These are phyloP conservation scores for Drosophila nigrodunni DNA, from an alignment of 1,140 invertebrate genomes.

Conservation along the genomic window DNA sequence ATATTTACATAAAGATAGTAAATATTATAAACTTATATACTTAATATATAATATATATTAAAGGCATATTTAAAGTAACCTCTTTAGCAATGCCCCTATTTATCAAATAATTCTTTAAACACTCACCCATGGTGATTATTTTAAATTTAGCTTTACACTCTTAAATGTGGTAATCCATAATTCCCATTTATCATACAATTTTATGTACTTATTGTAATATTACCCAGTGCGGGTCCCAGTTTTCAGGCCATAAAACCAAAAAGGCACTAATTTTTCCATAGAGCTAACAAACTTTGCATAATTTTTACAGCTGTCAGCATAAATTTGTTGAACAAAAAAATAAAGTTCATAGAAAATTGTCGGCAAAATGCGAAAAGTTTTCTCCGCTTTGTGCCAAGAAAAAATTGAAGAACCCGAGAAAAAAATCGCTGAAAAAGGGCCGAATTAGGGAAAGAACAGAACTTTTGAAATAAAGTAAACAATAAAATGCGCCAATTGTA, in stretches of 20 bases:
- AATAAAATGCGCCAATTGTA: conserved; percentile 72
- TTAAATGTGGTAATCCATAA: conserved; percentile 1
- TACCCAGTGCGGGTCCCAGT: conserved; percentile 8
- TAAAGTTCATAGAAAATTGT: conserved; percentile 57
- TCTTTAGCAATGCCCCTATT: too few relatives aligned
- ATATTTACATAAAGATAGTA: too few relatives aligned
- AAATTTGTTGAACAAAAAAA: conserved; percentile 53
- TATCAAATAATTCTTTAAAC: too few relatives aligned
- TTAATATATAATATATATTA: too few relatives aligned
- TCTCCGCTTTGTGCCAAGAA: conserved; percentile 45
- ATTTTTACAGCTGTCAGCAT: conserved; percentile 67
- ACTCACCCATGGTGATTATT: too few relatives aligned
- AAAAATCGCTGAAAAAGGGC: neutral
- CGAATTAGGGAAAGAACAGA: conserved; percentile 31
- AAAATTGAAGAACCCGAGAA: conserved; percentile 10
- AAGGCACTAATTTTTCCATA: conserved; percentile 5
- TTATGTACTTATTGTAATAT: conserved; percentile 23
- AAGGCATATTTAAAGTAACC: too few relatives aligned
- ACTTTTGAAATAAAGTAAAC: conserved; percentile 73
- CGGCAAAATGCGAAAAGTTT: conserved; percentile 69
- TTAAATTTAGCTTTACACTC: neutral
- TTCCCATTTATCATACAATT: conserved; percentile 22
- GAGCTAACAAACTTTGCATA: conserved; percentile 46
- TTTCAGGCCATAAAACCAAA: conserved; percentile 31
- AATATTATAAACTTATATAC: too few relatives aligned